These are phyloP conservation scores for Proctacanthus coquilletti DNA, from an alignment of 1,140 invertebrate genomes.

Conservation along the genomic window DNA sequence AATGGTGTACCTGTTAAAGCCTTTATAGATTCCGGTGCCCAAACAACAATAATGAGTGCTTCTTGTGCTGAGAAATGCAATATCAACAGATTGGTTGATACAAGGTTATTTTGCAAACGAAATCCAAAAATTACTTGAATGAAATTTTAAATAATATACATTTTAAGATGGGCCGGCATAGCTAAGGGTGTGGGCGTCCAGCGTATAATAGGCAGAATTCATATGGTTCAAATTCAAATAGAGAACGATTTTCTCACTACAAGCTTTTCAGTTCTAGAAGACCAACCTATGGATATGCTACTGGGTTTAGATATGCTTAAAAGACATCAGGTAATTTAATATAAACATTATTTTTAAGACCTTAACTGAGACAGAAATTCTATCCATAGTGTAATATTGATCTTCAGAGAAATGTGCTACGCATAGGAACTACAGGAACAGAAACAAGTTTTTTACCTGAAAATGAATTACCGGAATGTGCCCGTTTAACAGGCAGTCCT, in stretches of 20 bases:
- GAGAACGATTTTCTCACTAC: slow-evolving; percentile 85
- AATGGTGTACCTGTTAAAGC: slow-evolving; percentile 94
- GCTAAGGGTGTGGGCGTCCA: slow-evolving; percentile 95
- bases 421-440: slow-evolving; percentile 90
- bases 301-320: slow-evolving; percentile 95
- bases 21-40: slow-evolving; percentile 93
- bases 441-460: slow-evolving; percentile 82
- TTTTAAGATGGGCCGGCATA: slow-evolving; percentile 73
- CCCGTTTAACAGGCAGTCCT: slow-evolving; percentile 34
- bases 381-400: slow-evolving; percentile 74
- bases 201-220: slow-evolving; percentile 87
- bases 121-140: slow-evolving; percentile 1
- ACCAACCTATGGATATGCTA: slow-evolving; percentile 97
- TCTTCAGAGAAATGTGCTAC: slow-evolving; percentile 72
- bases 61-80: slow-evolving; percentile 86
- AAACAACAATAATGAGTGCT: slow-evolving; percentile 89
- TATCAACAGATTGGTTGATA: slow-evolving; percentile 90
- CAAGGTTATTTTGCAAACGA: slow-evolving; percentile 25
- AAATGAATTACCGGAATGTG: slow-evolving; percentile 57
- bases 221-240: slow-evolving; percentile 94
- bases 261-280: slow-evolving; percentile 93
- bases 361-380: not conserved
- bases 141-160: not conserved
- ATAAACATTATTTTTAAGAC: not conserved
- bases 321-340: slow-evolving; percentile 60